Base-by-base conservation (phyloP, 2,797 vertebrate genomes). In the Betta splendens region DNA sequence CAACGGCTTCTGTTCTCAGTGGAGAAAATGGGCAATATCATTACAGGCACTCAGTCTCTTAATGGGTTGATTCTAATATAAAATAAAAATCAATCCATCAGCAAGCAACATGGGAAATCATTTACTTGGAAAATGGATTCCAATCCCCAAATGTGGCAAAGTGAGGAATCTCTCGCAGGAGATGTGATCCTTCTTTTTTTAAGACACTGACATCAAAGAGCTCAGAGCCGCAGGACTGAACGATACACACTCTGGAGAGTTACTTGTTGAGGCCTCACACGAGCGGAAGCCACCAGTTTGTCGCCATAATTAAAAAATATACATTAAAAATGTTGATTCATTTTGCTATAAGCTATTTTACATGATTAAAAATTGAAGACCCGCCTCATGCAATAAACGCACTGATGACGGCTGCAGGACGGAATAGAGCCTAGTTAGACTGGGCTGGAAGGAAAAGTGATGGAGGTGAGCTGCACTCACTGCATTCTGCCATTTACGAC, bases 91-190 rank as follows among this genome's bases (percentile, higher is more conserved):
- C 43, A 62, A 75, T 72, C 49, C 35, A 81, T 69, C 69, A 63
- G 46, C 43, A 31, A 50, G 53, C 57, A 64, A 64, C 74, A 59
- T 57, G 66, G 65, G 68, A 65, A 82, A 69, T 66, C 64, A 50
- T 53, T 72, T 50, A 58, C 16, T 37, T 76, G 48, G 58, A 79
- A 77, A 82, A 77, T 71, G 40, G 58, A 54, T 74, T 69, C 46
- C 60, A 73, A 79, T 79, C 46, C 59, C 50, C 66, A 77, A 68
- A 62, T 50, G 61, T 62, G 57, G 53, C 63, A 75, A 39, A 74
- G 65, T 43, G 46, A 64, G 32, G 54, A 71, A 51, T 73, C 51
- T 52, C 61, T 42, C 15, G 62, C 56, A 69, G 42, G 40, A 29
- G 45, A 58, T 53, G 43, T 16, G 32, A 16, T 37, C 18, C 7